Conservation (phyloP, 2,888 invertebrate species). For the Hylaea fasciaria region DNA sequence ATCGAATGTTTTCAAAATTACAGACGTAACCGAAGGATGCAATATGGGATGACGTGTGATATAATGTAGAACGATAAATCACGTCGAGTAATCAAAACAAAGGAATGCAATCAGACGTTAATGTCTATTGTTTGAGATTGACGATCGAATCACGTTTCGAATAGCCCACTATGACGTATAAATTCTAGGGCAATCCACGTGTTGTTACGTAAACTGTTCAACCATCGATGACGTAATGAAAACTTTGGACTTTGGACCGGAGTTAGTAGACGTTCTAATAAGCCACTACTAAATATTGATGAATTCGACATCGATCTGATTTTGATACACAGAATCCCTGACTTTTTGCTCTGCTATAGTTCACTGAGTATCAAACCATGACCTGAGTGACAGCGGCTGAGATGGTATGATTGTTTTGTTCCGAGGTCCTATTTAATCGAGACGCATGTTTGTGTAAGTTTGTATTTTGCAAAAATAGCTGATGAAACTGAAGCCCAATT, state of each 20-base stretch:
- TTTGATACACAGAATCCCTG: no score
- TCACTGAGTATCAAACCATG: no score
- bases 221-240: slow-evolving; percentile 9
- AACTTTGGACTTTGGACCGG: slow-evolving; percentile 7
- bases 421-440: no score
- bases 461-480: no score
- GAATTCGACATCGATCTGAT: no score
- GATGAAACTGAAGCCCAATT: no score
- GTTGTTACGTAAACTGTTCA: slow-evolving; percentile 15
- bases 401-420: no score
- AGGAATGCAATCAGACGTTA: not conserved
- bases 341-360: no score
- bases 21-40: slow-evolving; percentile 6
- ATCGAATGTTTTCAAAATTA: not conserved
- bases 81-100: slow-evolving; percentile 12
- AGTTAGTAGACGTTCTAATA: not conserved
- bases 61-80: slow-evolving; percentile 5
- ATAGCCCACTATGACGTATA: slow-evolving; percentile 8
- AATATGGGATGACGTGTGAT: slow-evolving; percentile 9
- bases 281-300: no score
- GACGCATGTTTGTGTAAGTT: no score
- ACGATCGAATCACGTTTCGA: slow-evolving; percentile 10
- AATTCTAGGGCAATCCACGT: slow-evolving; percentile 4
- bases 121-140: not conserved
- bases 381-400: no score